A percentile compares a stretch with the other conserved stretches of the same genome.
phyloP scores from a whole-genome alignment of 2,888 invertebrate genomes.

The Mythimna vitellina region DNA sequence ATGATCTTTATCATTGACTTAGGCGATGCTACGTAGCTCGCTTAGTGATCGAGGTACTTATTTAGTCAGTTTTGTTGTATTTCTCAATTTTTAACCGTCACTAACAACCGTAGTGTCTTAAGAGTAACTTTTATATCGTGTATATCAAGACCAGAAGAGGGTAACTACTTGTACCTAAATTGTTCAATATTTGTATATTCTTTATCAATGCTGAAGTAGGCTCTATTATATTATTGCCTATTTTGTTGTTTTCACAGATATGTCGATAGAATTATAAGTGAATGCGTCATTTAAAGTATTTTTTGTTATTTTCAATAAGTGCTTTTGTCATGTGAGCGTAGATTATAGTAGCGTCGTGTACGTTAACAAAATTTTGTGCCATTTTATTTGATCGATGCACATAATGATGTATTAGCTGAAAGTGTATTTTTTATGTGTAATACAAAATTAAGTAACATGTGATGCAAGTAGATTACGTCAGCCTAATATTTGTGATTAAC shows the following conservation, averaged over 20 bases:
- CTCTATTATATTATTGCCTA: conserved; percentile 37
- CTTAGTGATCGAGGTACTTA: conserved; percentile 64
- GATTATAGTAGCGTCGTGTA: conserved; percentile 66
- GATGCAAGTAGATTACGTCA: conserved; percentile 61
- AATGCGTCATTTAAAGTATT: conserved; percentile 36
- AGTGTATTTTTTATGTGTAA: conserved; percentile 58
- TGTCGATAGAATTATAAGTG: conserved; percentile 30
- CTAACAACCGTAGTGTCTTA: conserved; percentile 56
- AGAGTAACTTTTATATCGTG: conserved; percentile 60
- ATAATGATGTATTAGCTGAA: conserved; percentile 68
- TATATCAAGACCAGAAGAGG: conserved; percentile 54
- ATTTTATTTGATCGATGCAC: conserved; percentile 81
- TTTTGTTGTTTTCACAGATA: conserved; percentile 39
- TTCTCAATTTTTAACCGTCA: conserved; percentile 46
- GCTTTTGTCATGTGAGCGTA: conserved; percentile 60
- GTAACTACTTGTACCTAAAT: conserved; percentile 68
- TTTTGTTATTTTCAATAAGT: conserved; percentile 52
- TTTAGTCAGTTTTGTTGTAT: conserved; percentile 64
- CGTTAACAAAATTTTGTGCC: conserved; percentile 86
- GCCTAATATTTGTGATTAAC: conserved; percentile 77
- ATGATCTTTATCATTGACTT: conserved; percentile 60
- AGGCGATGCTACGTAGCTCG: conserved; percentile 45
- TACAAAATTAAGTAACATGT: conserved; percentile 58
- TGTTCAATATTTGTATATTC: conserved; percentile 60
- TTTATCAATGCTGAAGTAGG: conserved; percentile 39